Evolutionary conservation across 2,113 vertebrate species (phyloP).

Genomic region (Sus scrofa): T2T-Sscrofa CM000812.6:64922001-64922500

Average conservation of each 20-base stretch:
- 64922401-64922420: background rate
- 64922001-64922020: background rate
- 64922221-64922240: accelerated
- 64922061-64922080: slow-evolving; percentile 18
- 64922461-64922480: background rate
- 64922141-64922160: slow-evolving; percentile 65
- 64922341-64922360: background rate
- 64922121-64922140: slow-evolving; percentile 57
- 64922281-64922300: background rate
- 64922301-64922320: background rate
- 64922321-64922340: slow-evolving; percentile 39
- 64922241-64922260: slow-evolving; percentile 27
- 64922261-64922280: background rate
- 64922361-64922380: slow-evolving; percentile 22
- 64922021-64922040: slow-evolving; percentile 1
- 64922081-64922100: background rate
- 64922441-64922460: slow-evolving; percentile 16
- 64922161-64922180: slow-evolving; percentile 53
- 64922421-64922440: slow-evolving; percentile 24
- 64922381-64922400: slow-evolving; percentile 26
- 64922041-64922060: background rate
- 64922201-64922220: slow-evolving; percentile 7
- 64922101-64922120: background rate
- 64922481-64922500: background rate
- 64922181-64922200: slow-evolving; percentile 23